A percentile compares a stretch with the other conserved stretches of the same genome.
Conservation (phyloP, 2,888 invertebrate species). For the Ochropleura plecta region DNA sequence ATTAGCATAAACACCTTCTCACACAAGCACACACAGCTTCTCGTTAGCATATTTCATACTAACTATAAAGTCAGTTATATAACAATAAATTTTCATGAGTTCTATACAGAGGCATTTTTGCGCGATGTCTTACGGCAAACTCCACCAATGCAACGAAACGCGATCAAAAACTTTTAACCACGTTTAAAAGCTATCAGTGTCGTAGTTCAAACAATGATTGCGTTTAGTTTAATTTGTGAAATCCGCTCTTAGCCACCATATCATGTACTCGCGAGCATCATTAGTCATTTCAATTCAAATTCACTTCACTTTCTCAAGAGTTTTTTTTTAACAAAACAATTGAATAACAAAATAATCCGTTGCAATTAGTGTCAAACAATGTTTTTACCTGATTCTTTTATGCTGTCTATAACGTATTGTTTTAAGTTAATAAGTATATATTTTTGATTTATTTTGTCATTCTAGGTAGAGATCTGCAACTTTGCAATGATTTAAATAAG, state of each 20-base stretch:
- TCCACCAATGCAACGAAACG: background rate
- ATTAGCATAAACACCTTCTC: conserved; percentile 3
- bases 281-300: conserved; percentile 19
- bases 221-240: background rate
- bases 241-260: conserved; percentile 21
- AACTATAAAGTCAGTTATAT: background rate
- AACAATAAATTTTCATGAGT: background rate
- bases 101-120: conserved; percentile 40
- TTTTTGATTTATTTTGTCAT: conserved; percentile 3
- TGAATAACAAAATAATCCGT: no score
- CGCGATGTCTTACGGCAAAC: conserved; percentile 28
- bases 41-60: background rate
- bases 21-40: background rate
- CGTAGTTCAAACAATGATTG: background rate
- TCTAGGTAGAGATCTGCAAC: conserved; percentile 10
- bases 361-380: conserved; percentile 31
- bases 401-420: background rate
- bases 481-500: background rate
- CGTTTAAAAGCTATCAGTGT: background rate
- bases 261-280: conserved; percentile 50
- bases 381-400: background rate
- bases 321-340: conserved; percentile 34
- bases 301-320: conserved; percentile 31
- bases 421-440: conserved; percentile 18
- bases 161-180: background rate